Conservation (phyloP, 2,797 vertebrate genomes). For the Hippopotamyrus pictus region DNA sequence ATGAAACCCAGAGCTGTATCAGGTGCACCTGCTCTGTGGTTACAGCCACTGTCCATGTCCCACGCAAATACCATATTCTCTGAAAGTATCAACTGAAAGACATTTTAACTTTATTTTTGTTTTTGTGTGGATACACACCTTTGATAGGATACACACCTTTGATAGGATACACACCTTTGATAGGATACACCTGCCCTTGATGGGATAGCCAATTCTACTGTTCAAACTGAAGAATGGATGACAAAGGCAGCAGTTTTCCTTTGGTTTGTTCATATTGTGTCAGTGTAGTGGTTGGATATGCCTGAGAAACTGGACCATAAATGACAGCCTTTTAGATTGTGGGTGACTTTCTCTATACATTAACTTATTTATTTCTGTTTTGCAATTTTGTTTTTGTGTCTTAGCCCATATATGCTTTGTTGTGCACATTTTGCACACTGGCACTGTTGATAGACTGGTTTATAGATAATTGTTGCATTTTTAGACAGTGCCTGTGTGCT, state of each 20-base stretch:
- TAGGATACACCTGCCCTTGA: not conserved
- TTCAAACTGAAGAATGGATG: not conserved
- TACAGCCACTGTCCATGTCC: not conserved
- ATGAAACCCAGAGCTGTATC: not conserved
- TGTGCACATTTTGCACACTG: not conserved
- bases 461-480: not conserved
- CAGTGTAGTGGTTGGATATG: not conserved
- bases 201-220: not conserved
- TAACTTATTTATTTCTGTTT: not conserved
- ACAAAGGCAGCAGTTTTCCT: not conserved
- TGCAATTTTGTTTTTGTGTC: not conserved
- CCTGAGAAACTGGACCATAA: not conserved
- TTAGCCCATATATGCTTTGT: not conserved
- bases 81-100: not conserved
- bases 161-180: not conserved
- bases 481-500: not conserved
- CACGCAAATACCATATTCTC: not conserved
- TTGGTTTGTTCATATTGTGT: not conserved
- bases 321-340: not conserved
- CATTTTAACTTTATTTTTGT: not conserved
- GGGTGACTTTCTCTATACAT: not conserved
- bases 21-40: not conserved
- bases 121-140: not conserved
- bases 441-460: not conserved
- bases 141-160: not conserved